phyloP scores from a whole-genome alignment of 2,797 vertebrate genomes.

The Acipenser transmontanus region DNA sequence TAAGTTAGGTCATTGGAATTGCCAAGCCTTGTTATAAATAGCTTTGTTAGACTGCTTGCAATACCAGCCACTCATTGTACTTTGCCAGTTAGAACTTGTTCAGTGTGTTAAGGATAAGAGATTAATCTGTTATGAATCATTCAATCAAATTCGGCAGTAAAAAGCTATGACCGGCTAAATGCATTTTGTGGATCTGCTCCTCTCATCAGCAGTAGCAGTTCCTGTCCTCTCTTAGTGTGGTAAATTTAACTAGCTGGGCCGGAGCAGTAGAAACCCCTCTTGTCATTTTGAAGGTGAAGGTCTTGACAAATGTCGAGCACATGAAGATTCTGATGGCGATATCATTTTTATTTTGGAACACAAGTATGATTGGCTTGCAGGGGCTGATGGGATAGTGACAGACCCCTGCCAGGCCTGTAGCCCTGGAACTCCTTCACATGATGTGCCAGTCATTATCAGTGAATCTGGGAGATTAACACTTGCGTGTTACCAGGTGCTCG shows the following conservation, averaged over 20 bases:
- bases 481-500: slow-evolving; percentile 47
- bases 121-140: too few species aligned
- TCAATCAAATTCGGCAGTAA: too few species aligned
- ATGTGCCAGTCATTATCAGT: slow-evolving; percentile 35
- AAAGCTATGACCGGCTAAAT: too few species aligned
- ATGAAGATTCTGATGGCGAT: slow-evolving; percentile 41
- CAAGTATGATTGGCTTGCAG: slow-evolving; percentile 62
- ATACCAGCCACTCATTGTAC: too few species aligned
- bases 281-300: slow-evolving; percentile 59
- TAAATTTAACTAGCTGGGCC: slow-evolving; percentile 34
- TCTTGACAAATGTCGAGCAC: slow-evolving; percentile 55
- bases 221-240: neutral
- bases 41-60: too few species aligned
- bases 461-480: slow-evolving; percentile 67
- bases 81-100: too few species aligned
- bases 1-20: too few species aligned
- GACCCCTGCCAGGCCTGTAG: slow-evolving; percentile 46
- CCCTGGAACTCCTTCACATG: slow-evolving; percentile 28
- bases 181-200: neutral
- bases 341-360: slow-evolving; percentile 59
- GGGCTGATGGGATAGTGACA: slow-evolving; percentile 55
- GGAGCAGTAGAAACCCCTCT: slow-evolving; percentile 28
- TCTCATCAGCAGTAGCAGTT: neutral
- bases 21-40: too few species aligned
- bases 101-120: too few species aligned